phyloP scores from a whole-genome alignment of 1,140 invertebrate species.

The Physella acuta region DNA sequence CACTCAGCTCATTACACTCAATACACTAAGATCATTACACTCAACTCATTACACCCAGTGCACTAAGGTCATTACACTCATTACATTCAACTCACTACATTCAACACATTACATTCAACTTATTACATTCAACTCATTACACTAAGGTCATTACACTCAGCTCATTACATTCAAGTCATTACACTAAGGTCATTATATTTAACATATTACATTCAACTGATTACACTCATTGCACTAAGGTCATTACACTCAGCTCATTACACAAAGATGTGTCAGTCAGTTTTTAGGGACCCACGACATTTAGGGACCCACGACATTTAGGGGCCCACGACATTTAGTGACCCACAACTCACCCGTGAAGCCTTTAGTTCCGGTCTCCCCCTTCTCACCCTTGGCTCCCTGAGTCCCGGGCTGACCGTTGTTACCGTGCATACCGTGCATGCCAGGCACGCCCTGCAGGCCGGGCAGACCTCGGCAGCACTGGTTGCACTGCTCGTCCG shows the following conservation, averaged over 20 bases:
- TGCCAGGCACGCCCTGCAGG: conserved; percentile 41
- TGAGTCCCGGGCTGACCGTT: conserved; percentile 41
- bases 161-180: background rate
- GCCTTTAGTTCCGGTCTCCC: conserved; percentile 38
- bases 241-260: background rate
- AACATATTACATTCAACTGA: background rate
- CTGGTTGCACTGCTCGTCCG: conserved; percentile 26
- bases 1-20: background rate
- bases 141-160: background rate
- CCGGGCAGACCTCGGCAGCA: conserved; percentile 41
- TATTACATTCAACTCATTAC: too few relatives aligned
- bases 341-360: conserved; percentile 26
- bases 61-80: background rate
- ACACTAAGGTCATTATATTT: background rate
- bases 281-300: too few relatives aligned
- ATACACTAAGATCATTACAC: background rate
- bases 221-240: background rate
- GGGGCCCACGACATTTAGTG: background rate
- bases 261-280: background rate
- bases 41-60: background rate
- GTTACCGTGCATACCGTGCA: conserved; percentile 42
- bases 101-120: too few relatives aligned
- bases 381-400: conserved; percentile 42
- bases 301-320: background rate
- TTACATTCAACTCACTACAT: background rate